Evolutionary conservation across 2,113 vertebrate species (phyloP), one percentile per base, ranked within the genome.

Genomic region (Etheostoma cragini): DNA sequence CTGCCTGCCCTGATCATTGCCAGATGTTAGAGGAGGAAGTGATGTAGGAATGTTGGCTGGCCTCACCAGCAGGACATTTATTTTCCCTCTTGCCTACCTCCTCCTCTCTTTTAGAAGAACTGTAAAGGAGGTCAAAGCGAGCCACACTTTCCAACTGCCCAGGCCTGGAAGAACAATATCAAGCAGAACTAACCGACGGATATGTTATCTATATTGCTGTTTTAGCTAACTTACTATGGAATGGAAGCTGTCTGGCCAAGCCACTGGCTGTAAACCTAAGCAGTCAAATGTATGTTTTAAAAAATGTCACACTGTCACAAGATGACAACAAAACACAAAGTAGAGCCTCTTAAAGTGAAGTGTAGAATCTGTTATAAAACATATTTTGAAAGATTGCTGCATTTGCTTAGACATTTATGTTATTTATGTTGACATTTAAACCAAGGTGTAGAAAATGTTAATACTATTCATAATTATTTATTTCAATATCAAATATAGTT

Each of bases 11-110:
- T 94, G 92, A 94, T 93, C 84, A 89, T 85, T 94, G 89, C 93
- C 95, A 96, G 94, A 95, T 95, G 94, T 83, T 82, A 67, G 85
- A 88, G 86, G 88, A 96, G 93, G 92, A 96, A 96, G 94, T 87
- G 76, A 94, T 84, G 91, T 82, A 88, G 83, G 80, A 87, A 91
- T 91, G 80, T 91, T 91, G 86, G 94, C 92, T 88, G 67, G 71
- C 71, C 76, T 53, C 82, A 87, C 47, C 75, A 85, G 87, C 84
- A 80, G 82, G 80, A 87, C 86, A 53, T 81, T 92, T 82, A 80
- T 89, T 91, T 84, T 82, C 82, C 81, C 81, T 84, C 67, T 57
- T 49, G 33, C 69, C 56, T 64, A 10, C 64, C 79, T 76, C 86
- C 81, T 80, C 84, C 73, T 81, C 81, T 73, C 76, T 82, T 67